Base-by-base conservation (phyloP, 2,113 vertebrate genomes). In the Ginglymostoma cirratum region DNA sequence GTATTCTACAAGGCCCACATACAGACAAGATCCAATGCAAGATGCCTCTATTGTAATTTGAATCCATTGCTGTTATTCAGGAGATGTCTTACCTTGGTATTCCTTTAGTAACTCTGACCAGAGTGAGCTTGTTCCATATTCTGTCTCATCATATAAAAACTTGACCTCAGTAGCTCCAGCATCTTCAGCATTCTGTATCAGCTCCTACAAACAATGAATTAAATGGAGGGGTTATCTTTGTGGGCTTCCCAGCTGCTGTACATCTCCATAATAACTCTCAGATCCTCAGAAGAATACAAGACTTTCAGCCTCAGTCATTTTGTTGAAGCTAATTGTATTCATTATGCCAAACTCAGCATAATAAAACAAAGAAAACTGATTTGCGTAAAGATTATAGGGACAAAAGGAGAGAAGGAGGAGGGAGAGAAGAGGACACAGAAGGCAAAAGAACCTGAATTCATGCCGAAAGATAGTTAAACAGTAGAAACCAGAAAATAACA, bases 161-260 rank as follows among this genome's bases (percentile, higher is more conserved):
- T 98, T 99, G 96, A 99, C 98, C 96, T 99, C 99, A 15, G 98
- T 99, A 95, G 99, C 99, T 96, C 99, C 99, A 95, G 99, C 99
- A 97, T 99, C 99, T 97, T 99, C 99, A 90, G 99, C 99, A 97
- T 99, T 99, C 97, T 99, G 99, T 97, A 99, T 99, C 97, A 99
- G 97, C 96, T 99, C 99, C 99, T 99, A 97, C 70, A 21, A 96
- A 23, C 42, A 96, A 12, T 52, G 89, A 93, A 92, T 38, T 65
- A 14, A 67, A 8, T 70, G 66, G 66, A 6, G 24, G 8, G 14
- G 61, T 38, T 93, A 66, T 93, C 38, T 67, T 38, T 24, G 21
- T 38, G 61, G 55, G 3, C 27, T 92, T n/a, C 87, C 14, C 15
- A 30, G 30, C 30, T 65, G 15, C 87, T 65, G 14, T 21, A 61